Evolutionary conservation across 2,113 vertebrate genomes (phyloP).

Genomic region (Onychostoma macrolepis): DNA sequence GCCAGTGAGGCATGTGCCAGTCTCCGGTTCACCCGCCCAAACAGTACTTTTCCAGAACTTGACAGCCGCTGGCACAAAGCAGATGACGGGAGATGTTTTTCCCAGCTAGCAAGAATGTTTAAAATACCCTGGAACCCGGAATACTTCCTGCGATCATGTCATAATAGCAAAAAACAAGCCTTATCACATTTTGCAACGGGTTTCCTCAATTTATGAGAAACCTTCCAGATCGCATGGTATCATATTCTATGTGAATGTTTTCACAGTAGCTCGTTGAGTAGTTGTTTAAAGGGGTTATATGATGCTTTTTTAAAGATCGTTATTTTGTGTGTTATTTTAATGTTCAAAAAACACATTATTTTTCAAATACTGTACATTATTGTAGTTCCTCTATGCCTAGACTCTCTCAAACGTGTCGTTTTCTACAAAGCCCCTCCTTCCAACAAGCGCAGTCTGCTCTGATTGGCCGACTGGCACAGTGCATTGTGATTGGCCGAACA

Average conservation of each 20-base stretch:
- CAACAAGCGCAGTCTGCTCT: no score
- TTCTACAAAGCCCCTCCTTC: no score
- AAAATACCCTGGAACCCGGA: neutral
- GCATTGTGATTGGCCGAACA: no score
- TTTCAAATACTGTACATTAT: no score
- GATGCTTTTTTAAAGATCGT: no score
- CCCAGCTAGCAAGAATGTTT: constrained; percentile 12
- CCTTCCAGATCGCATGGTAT: neutral
- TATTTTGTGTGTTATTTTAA: no score
- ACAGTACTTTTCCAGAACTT: constrained; percentile 24
- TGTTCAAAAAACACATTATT: no score
- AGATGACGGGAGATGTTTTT: neutral
- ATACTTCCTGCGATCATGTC: constrained; percentile 17
- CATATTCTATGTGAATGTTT: constrained; percentile 27
- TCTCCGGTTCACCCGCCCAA: neutral
- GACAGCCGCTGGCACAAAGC: neutral
- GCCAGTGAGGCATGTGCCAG: neutral
- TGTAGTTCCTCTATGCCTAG: no score
- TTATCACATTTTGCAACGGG: no score
- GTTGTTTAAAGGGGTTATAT: neutral
- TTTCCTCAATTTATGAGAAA: constrained; percentile 2
- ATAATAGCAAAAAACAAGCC: constrained; percentile 2
- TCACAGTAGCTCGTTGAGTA: neutral
- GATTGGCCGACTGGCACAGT: no score
- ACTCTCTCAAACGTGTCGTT: no score